These are phyloP conservation scores for Drosophila pectinifera DNA, from an alignment of 1,140 invertebrate species.

Conservation along the genomic window DNA sequence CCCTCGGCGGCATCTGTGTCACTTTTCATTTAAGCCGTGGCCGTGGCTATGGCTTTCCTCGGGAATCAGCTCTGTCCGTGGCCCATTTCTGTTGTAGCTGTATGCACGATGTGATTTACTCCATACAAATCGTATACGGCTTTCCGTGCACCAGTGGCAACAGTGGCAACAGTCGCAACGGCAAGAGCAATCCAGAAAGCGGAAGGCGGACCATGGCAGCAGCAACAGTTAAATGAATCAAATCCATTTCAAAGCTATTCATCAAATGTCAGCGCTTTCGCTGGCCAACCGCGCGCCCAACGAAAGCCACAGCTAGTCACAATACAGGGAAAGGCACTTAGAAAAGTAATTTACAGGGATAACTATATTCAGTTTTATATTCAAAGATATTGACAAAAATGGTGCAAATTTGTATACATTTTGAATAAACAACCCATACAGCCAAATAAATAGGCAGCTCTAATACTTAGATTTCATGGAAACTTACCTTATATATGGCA, in stretches of 20 bases:
- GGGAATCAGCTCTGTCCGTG: slow-evolving; percentile 19
- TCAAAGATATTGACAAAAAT: too few relatives aligned
- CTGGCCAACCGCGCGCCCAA: slow-evolving; percentile 46
- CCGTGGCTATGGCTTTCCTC: slow-evolving; percentile 20
- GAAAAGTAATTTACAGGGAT: background rate
- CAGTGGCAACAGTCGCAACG: slow-evolving; percentile 8
- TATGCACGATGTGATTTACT: slow-evolving; percentile 54
- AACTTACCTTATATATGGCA: too few relatives aligned
- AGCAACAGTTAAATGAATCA: slow-evolving; percentile 80
- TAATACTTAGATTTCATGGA: too few relatives aligned
- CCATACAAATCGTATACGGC: slow-evolving; percentile 40
- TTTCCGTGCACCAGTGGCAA: slow-evolving; percentile 4
- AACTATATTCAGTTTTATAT: too few relatives aligned
- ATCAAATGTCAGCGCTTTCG: slow-evolving; percentile 72
- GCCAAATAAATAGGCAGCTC: too few relatives aligned
- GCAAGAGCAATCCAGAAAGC: slow-evolving; percentile 28
- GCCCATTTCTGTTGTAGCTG: slow-evolving; percentile 28
- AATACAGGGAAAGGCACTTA: slow-evolving; percentile 4
- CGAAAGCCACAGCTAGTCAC: slow-evolving; percentile 46
- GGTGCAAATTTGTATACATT: too few relatives aligned
- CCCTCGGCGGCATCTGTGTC: slow-evolving; percentile 43
- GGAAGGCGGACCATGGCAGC: slow-evolving; percentile 31
- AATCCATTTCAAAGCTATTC: slow-evolving; percentile 78
- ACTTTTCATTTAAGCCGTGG: slow-evolving; percentile 38
- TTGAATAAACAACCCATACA: too few relatives aligned